These are phyloP conservation scores for Agelastica alni DNA, from an alignment of 2,888 invertebrate genomes.

Conservation along the genomic window DNA sequence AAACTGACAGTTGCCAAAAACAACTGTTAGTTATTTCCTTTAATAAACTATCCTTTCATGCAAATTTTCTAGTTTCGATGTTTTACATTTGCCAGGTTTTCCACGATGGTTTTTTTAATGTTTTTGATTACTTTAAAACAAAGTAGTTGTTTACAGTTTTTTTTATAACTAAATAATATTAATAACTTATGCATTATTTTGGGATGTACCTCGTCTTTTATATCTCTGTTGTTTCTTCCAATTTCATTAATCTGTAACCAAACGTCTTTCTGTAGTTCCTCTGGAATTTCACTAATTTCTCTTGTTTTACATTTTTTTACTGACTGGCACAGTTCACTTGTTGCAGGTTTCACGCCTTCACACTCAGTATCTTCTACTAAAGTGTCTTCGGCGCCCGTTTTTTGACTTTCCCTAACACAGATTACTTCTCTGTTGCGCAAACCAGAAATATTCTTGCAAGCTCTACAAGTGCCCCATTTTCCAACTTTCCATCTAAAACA, in stretches of 20 bases:
- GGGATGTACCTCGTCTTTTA: no score
- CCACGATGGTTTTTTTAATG: no score
- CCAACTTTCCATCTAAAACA: slow-evolving; percentile 65
- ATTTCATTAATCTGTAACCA: slow-evolving; percentile 47
- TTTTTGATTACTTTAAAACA: no score
- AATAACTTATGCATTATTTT: no score
- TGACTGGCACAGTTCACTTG: slow-evolving; percentile 53
- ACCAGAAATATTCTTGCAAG: slow-evolving; percentile 59
- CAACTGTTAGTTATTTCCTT: no score
- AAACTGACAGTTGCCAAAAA: no score
- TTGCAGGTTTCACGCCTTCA: slow-evolving; percentile 45
- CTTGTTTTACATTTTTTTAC: slow-evolving; percentile 45
- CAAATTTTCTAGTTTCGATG: no score
- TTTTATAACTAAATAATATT: no score
- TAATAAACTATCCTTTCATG: no score
- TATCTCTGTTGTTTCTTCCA: slow-evolving; percentile 22
- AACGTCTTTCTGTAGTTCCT: slow-evolving; percentile 45
- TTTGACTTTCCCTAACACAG: slow-evolving; percentile 57
- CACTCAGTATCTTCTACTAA: slow-evolving; percentile 53
- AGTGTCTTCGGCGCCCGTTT: slow-evolving; percentile 56
- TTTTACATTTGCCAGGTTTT: no score
- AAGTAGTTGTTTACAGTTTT: no score
- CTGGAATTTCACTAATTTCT: slow-evolving; percentile 40
- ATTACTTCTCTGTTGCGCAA: slow-evolving; percentile 57
- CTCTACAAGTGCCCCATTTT: slow-evolving; percentile 67